Evolutionary conservation across 2,888 invertebrate genomes (phyloP).

Genomic region (Rhimphoctona megacephalus): DNA sequence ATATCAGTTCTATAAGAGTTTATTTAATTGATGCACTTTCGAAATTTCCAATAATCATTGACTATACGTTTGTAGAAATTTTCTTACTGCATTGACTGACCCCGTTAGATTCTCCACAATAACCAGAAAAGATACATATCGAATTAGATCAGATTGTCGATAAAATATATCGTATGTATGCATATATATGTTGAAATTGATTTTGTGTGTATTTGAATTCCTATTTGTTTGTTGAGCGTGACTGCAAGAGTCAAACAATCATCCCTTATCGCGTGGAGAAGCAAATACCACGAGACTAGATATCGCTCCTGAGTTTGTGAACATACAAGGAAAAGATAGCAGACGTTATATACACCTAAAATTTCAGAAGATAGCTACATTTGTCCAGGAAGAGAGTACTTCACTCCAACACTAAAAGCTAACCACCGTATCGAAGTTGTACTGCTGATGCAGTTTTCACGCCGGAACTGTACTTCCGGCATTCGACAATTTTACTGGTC

Average conservation of each 20-base stretch:
- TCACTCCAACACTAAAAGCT: constrained; percentile 26
- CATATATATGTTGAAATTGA: neutral
- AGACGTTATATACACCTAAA: constrained; percentile 25
- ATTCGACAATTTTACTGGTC: constrained; percentile 49
- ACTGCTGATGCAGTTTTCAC: constrained; percentile 41
- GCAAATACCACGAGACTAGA: constrained; percentile 60
- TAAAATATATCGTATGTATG: neutral
- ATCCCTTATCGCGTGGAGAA: constrained; percentile 62
- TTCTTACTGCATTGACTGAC: constrained; percentile 4
- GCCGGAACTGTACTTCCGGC: constrained; percentile 43
- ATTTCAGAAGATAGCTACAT: constrained; percentile 53
- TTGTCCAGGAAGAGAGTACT: constrained; percentile 47
- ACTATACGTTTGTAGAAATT: neutral
- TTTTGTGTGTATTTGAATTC: neutral
- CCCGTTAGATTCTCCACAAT: constrained; percentile 31
- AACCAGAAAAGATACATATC: constrained; percentile 28
- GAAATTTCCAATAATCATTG: constrained; percentile 7
- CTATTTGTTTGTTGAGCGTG: constrained; percentile 21
- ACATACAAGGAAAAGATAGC: constrained; percentile 46
- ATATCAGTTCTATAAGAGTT: neutral
- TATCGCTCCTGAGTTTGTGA: constrained; percentile 57
- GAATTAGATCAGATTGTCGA: constrained; percentile 29
- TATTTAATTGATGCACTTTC: constrained; percentile 24
- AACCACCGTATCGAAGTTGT: constrained; percentile 54
- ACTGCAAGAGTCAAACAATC: constrained; percentile 62